These are phyloP conservation scores for Danaus plexippus DNA, from an alignment of 1,140 invertebrate genomes.

Conservation along the genomic window DNA sequence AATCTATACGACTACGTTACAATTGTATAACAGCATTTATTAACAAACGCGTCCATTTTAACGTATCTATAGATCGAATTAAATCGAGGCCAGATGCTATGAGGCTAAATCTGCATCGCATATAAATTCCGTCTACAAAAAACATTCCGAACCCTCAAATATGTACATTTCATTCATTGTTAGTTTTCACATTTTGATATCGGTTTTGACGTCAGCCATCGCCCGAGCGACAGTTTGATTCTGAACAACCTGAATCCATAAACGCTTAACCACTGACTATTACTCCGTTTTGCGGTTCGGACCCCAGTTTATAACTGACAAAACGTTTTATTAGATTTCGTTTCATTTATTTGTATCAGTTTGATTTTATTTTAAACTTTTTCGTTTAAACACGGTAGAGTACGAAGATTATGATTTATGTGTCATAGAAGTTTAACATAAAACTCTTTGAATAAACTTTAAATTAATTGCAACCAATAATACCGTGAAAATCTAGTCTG, in stretches of 20 bases:
- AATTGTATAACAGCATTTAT: neutral
- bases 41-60: neutral
- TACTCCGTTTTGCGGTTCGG: conserved; percentile 19
- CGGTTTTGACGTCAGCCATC: conserved; percentile 1
- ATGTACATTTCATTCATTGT: too few relatives aligned
- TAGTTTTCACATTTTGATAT: neutral
- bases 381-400: neutral
- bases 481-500: too few relatives aligned
- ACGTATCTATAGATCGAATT: conserved; percentile 2
- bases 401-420: too few relatives aligned
- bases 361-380: conserved; percentile 1
- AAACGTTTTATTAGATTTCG: neutral
- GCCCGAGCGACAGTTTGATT: conserved; percentile 11
- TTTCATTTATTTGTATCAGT: conserved; percentile 1
- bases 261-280: conserved; percentile 25
- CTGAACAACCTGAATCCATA: conserved; percentile 5
- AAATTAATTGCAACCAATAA: too few relatives aligned
- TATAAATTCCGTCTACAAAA: conserved; percentile 15
- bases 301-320: neutral
- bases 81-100: conserved; percentile 9
- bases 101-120: conserved; percentile 11
- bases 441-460: too few relatives aligned
- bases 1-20: conserved; percentile 19
- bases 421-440: too few relatives aligned
- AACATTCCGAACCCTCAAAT: neutral